Evolutionary conservation across 2,888 invertebrate genomes (phyloP), one percentile per base, ranked within the genome.

Genomic region (Calephelis perditalis): DNA sequence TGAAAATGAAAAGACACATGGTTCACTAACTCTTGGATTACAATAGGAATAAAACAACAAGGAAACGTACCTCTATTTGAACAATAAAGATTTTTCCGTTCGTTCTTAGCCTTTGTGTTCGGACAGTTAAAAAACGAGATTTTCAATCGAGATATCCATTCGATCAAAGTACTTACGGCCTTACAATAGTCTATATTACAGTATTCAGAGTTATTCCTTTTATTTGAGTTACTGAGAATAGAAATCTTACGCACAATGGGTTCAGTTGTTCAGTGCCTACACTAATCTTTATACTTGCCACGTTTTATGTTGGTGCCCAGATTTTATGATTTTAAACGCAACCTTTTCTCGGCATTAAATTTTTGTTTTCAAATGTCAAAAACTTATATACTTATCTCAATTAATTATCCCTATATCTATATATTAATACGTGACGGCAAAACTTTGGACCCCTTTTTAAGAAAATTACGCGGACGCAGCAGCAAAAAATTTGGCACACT

Each of bases 81-180:
- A 49, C 49, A 49, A 49, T 49, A 49, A 49, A 49, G 49, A 49
- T 49, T 49, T 49, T 49, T 49, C 49, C 49, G 49, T 49, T 49
- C 49, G 49, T 49, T 49, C 49, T 49, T 49, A 35, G 49, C 26
- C 49, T 49, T 49, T 49, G 49, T 49, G 49, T 49, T 49, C 49
- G 49, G 49, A 49, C 49, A 49, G 49, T 49, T 49, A 49, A 49
- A 40, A 49, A 49, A 49, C 49, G 49, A 49, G 49, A 49, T 49
- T 49, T 49, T 26, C 49, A 49, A 49, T 49, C 49, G 26, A 49
- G 49, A 49, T 49, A 49, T 49, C 49, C 49, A 49, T 49, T 49
- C 49, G 15, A 49, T 49, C 49, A 49, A 49, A 49, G 49, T 49
- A 15, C 49, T 49, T 49, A 49, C 49, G 49, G 49, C 15, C 49